Evolutionary conservation across 2,888 invertebrate genomes (phyloP), one percentile per base, ranked within the genome.

Genomic region (Plagodis dolabraria): DNA sequence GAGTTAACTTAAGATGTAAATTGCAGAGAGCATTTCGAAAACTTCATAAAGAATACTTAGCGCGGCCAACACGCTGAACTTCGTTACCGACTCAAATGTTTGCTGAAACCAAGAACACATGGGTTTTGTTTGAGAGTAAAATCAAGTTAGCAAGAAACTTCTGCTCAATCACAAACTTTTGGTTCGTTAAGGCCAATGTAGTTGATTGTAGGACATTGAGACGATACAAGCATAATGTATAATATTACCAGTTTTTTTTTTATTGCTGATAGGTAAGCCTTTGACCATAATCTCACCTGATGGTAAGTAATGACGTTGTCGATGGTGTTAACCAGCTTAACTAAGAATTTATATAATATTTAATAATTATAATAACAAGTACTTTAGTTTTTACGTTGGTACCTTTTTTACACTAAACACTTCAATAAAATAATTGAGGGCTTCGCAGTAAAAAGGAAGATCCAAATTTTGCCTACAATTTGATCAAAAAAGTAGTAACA

Each of bases 91-190:
- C 63, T 62, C 54, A 62, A 69, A 68, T 68, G 68, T 72, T 70
- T 68, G 65, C 60, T 42, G 22, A 12, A 69, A 71, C 68, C 64
- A 62, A 71, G 68, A 75, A 62, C 69, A 72, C 71, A 71, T 70
- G 67, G 67, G 74, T 70, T 71, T 70, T 74, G 75, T 72, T 72
- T 68, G 67, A 56, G 46, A 67, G 64, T 60, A 62, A 68, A 72
- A 76, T 76, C 68, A 65, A 75, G 74, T 72, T 72, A 65, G 47
- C 9, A 47, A 72, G 54, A 60, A 75, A 74, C 68, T 72, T 67
- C 68, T 63, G 60, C 57, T 61, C 67, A 66, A 67, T 65, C 68
- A 59, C 59, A 59, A 60, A 60, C 60, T 60, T 60, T 57, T 53
- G 57, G 59, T 59, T 67, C 64, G 55, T 63, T 64, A 60, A 49